A percentile compares a stretch with the other conserved stretches of the same genome.
These are phyloP conservation scores for Tretioscincus oriximinensis DNA, from an alignment of 2,113 vertebrate species.

Conservation along the genomic window DNA sequence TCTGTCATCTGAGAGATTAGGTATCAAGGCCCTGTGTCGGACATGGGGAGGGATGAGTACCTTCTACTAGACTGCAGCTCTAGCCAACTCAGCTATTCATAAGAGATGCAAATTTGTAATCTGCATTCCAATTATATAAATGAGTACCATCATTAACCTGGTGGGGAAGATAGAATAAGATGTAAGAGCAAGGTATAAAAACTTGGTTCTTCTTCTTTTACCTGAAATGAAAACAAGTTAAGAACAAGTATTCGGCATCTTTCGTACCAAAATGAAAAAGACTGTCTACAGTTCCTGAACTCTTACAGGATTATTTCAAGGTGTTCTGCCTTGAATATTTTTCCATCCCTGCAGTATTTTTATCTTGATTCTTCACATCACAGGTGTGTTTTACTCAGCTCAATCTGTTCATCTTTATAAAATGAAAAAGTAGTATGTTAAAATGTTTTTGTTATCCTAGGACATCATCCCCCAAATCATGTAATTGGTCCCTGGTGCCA, in stretches of 20 bases:
- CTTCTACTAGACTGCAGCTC: too few relatives aligned
- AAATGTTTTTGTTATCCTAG: background rate
- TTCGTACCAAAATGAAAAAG: background rate
- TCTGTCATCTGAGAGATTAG: too few relatives aligned
- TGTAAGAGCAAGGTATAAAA: too few relatives aligned
- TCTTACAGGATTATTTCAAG: background rate
- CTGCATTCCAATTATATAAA: too few relatives aligned
- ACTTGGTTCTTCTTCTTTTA: too few relatives aligned
- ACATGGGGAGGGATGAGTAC: too few relatives aligned
- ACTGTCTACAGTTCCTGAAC: background rate
- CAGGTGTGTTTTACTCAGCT: background rate
- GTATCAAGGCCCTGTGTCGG: too few relatives aligned
- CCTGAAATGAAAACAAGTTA: background rate
- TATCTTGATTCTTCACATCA: background rate
- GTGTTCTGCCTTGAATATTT: background rate
- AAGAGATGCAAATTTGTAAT: too few relatives aligned
- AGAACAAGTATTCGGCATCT: background rate
- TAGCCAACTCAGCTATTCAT: too few relatives aligned
- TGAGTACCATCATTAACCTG: too few relatives aligned
- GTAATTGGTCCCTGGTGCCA: background rate
- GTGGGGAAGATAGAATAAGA: too few relatives aligned
- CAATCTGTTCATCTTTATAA: background rate
- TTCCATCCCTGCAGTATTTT: background rate
- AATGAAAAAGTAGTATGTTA: background rate
- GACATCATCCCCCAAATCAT: background rate